phyloP scores from a whole-genome alignment of 2,113 vertebrate species.

The Phylloscopus trochilus region DNA sequence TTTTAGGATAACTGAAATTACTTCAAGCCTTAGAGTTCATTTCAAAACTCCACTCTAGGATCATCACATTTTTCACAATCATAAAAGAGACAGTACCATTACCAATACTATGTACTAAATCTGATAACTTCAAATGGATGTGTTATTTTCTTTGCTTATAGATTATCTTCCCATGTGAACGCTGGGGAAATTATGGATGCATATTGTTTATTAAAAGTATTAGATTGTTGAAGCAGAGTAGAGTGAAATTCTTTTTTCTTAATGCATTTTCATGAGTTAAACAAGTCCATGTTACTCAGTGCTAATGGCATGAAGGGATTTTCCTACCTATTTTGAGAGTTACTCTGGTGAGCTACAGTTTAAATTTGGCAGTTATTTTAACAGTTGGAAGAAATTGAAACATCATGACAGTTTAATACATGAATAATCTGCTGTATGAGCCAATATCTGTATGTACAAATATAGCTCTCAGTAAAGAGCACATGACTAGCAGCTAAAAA shows the following conservation, averaged over 20 bases:
- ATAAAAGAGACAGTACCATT: neutral
- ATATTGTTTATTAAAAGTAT: neutral
- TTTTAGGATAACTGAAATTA: neutral
- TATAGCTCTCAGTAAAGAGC: constrained; percentile 4
- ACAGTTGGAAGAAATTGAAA: constrained; percentile 44
- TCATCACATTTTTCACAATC: neutral
- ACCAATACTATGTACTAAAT: fast-evolving
- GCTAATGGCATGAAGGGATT: constrained; percentile 50
- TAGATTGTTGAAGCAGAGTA: neutral
- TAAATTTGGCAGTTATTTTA: constrained; percentile 60
- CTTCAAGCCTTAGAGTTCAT: neutral
- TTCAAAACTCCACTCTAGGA: neutral
- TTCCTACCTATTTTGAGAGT: constrained; percentile 64
- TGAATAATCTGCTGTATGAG: constrained; percentile 42
- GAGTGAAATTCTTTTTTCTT: neutral
- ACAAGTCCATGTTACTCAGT: neutral
- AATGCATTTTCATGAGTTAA: constrained; percentile 20
- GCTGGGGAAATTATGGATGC: neutral
- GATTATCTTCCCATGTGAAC: neutral
- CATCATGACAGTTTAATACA: constrained; percentile 39
- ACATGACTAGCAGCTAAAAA: neutral
- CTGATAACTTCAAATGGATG: neutral
- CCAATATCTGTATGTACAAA: neutral
- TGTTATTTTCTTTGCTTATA: neutral
- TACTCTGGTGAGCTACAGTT: constrained; percentile 30